phyloP scores from a whole-genome alignment of 2,113 vertebrate species.

The Sinocyclocheilus anshuiensis region DNA sequence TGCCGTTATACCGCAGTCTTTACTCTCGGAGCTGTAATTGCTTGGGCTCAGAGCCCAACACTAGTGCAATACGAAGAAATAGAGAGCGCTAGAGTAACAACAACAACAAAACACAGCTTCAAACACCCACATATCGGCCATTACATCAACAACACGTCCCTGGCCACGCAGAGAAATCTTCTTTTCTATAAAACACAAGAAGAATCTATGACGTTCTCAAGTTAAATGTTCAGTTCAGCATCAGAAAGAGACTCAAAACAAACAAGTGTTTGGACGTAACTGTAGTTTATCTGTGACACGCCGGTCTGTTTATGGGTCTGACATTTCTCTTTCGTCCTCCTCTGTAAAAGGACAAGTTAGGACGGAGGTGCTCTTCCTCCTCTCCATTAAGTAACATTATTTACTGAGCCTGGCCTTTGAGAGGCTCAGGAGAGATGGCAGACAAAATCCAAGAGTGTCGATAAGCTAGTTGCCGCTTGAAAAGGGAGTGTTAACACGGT shows the following conservation, averaged over 20 bases:
- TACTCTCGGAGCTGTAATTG: not conserved
- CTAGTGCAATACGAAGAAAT: conserved; percentile 40
- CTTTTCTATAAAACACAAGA: not conserved
- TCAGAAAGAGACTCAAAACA: not conserved
- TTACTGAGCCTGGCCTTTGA: conserved; percentile 29
- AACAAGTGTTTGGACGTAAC: not conserved
- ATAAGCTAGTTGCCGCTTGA: not conserved
- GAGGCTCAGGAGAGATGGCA: not conserved
- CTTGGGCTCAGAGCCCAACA: conserved; percentile 31
- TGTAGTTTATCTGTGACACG: not conserved
- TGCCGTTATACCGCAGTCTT: conserved; percentile 4
- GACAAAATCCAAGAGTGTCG: not conserved
- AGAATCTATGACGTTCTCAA: not conserved
- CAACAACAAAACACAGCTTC: conserved; percentile 34
- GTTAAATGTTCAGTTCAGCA: not conserved
- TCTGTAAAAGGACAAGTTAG: not conserved
- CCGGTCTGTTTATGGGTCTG: not conserved
- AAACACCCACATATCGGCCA: conserved; percentile 48
- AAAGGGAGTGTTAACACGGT: conserved; percentile 43
- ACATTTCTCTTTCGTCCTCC: conserved; percentile 5
- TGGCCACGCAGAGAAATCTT: not conserved
- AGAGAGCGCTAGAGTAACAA: no score
- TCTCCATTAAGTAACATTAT: conserved; percentile 49
- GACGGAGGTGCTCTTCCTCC: conserved; percentile 10
- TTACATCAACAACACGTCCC: conserved; percentile 56